Evolutionary conservation across 1,140 invertebrate species (phyloP).

Genomic region (Leptinotarsa undecemlineata): DNA sequence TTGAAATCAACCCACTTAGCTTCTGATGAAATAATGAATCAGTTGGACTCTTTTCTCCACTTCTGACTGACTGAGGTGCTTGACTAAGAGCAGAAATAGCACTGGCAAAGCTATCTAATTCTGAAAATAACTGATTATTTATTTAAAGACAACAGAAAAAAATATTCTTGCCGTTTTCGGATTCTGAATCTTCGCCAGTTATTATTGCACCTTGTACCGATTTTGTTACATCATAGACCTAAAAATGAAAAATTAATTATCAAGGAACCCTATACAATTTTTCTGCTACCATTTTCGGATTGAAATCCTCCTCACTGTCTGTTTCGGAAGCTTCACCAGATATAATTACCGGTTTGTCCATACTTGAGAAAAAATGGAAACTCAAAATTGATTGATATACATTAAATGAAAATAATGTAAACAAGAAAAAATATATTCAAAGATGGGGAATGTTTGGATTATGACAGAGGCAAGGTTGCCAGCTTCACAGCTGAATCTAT

Average conservation of each 20-base stretch:
- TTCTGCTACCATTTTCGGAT: slow-evolving; percentile 27
- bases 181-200: slow-evolving; percentile 54
- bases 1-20: slow-evolving; percentile 41
- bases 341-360: slow-evolving; percentile 42
- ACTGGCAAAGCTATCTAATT: slow-evolving; percentile 44
- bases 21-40: slow-evolving; percentile 51
- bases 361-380: slow-evolving; percentile 9
- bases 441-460: too few species aligned
- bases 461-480: too few species aligned
- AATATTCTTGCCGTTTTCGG: slow-evolving; percentile 44
- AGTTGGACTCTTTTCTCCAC: slow-evolving; percentile 34
- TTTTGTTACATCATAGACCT: slow-evolving; percentile 23
- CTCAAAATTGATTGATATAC: too few species aligned
- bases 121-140: slow-evolving; percentile 30
- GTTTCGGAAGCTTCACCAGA: slow-evolving; percentile 53
- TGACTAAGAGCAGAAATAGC: slow-evolving; percentile 43
- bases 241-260: slow-evolving; percentile 9
- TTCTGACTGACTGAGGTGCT: slow-evolving; percentile 13
- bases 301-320: slow-evolving; percentile 50
- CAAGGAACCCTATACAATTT: slow-evolving; percentile 16
- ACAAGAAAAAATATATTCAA: too few species aligned
- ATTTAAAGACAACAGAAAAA: slow-evolving; percentile 2
- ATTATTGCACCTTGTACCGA: slow-evolving; percentile 50
- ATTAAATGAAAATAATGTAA: too few species aligned
- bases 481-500: too few species aligned